A percentile compares a stretch with the other conserved stretches of the same genome.
phyloP scores from a whole-genome alignment of 2,113 vertebrate genomes.

The Glareola pratincola region DNA sequence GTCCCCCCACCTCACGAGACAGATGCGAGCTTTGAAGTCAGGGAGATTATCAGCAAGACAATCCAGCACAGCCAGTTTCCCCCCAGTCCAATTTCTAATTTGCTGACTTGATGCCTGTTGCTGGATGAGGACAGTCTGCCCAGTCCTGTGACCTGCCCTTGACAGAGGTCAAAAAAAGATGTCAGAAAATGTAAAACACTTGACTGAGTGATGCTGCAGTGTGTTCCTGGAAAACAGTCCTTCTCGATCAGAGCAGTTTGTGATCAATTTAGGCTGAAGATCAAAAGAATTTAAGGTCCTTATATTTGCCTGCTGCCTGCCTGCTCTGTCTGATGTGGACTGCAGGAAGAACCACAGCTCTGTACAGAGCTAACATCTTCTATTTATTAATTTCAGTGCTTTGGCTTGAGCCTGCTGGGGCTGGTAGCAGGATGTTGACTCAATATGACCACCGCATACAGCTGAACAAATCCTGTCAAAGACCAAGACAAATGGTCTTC shows the following conservation, averaged over 20 bases:
- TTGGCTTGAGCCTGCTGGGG: background rate
- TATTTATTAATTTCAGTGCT: background rate
- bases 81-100: background rate
- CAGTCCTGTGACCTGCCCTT: background rate
- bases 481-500: background rate
- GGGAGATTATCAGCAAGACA: background rate
- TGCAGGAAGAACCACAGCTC: background rate
- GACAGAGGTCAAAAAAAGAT: background rate
- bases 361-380: background rate
- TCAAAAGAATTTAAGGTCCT: background rate
- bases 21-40: conserved; percentile 36
- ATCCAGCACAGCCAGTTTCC: background rate
- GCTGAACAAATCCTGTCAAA: background rate
- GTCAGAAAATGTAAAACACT: background rate
- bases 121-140: background rate
- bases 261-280: background rate
- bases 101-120: background rate
- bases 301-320: background rate
- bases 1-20: background rate
- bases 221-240: background rate
- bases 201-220: background rate
- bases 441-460: accelerated
- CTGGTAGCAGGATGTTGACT: background rate
- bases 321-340: background rate
- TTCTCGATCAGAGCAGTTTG: background rate